Conservation (phyloP, 2,113 vertebrate species). For the Theristicus caerulescens region DNA sequence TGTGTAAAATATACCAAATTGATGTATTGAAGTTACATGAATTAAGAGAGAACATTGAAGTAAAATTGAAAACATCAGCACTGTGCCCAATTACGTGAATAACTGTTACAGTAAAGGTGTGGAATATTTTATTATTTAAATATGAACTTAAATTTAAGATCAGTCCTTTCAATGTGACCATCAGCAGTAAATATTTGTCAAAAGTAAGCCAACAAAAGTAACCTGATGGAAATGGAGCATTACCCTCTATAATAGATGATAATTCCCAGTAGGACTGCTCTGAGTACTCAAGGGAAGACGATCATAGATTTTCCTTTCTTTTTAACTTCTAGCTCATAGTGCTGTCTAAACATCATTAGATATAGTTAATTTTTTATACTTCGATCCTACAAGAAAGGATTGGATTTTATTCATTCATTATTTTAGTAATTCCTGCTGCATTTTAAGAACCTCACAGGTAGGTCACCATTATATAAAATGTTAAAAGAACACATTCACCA, state of each 20-base stretch:
- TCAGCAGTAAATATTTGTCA: background rate
- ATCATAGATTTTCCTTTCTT: background rate
- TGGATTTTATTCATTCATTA: background rate
- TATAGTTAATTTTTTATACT: conserved; percentile 17
- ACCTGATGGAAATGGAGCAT: background rate
- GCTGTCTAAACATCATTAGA: background rate
- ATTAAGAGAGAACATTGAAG: conserved; percentile 7
- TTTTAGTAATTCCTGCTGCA: background rate
- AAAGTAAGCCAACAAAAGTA: background rate
- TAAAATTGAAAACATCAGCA: background rate
- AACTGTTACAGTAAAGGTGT: background rate
- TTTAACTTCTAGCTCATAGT: conserved; percentile 23
- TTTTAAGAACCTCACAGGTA: background rate
- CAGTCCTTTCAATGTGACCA: background rate
- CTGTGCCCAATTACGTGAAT: background rate
- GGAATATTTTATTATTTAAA: background rate
- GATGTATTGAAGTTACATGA: background rate
- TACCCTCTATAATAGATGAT: background rate
- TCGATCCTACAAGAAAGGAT: background rate
- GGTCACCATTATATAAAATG: background rate
- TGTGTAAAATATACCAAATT: background rate
- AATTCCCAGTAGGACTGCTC: background rate
- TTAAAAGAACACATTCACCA: background rate
- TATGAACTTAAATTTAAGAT: background rate
- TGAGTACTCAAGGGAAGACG: conserved; percentile 7